A percentile compares a stretch with the other conserved stretches of the same genome.
Evolutionary conservation across 1,140 invertebrate species (phyloP).

Genomic region (Amphibalanus amphitrite): DNA sequence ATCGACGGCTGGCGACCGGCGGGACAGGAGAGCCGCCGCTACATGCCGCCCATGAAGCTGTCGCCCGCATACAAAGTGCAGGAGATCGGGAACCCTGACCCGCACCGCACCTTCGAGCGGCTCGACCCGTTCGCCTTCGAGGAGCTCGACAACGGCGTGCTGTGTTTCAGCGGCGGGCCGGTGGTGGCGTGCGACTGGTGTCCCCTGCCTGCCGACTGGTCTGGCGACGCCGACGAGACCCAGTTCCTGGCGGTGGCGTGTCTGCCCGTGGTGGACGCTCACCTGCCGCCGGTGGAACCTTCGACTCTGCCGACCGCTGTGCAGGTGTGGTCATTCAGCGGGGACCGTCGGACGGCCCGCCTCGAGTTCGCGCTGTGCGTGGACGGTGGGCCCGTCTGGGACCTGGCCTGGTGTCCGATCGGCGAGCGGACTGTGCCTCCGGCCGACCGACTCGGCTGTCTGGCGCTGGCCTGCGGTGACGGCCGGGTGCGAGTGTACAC

Average conservation of each 20-base stretch:
- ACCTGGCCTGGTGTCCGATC: not conserved
- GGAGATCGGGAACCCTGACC: conserved; percentile 10
- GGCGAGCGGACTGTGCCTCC: not conserved
- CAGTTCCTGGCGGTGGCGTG: not conserved
- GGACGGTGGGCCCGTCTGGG: not conserved
- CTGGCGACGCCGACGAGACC: not conserved
- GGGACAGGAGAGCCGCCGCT: not conserved
- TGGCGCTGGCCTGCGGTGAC: not conserved
- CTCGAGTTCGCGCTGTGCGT: not conserved
- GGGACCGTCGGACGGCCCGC: not conserved
- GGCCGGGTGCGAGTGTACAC: not conserved
- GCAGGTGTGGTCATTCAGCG: not conserved
- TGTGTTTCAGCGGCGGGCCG: not conserved
- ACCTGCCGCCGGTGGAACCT: not conserved
- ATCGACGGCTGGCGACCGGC: not conserved
- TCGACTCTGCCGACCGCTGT: not conserved
- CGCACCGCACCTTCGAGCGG: not conserved
- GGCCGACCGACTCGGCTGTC: not conserved
- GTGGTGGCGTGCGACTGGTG: not conserved
- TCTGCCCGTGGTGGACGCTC: not conserved
- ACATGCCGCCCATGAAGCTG: not conserved
- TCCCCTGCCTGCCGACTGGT: not conserved
- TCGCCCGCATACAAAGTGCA: not conserved
- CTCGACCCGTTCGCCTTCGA: not conserved
- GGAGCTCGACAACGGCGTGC: not conserved